Conservation (phyloP, 2,797 vertebrate species). For the Astyanax mexicanus region DNA sequence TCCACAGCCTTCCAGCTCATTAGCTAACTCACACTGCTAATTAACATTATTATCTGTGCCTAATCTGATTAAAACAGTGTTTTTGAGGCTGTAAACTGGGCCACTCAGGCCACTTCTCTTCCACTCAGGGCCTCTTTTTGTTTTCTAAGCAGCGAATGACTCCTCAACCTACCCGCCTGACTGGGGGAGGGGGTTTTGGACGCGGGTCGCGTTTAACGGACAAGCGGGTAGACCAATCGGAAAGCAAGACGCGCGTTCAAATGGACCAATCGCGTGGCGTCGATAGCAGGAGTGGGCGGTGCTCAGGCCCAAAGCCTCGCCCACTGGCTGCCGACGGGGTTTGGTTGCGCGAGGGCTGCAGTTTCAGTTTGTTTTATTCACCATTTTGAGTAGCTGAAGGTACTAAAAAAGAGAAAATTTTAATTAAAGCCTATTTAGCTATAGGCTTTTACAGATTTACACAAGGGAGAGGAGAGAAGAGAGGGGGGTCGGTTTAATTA, state of each 20-base stretch:
- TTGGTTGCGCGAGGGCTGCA: conserved; percentile 85
- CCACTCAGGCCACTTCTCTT: conserved; percentile 69
- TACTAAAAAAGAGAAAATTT: conserved; percentile 67
- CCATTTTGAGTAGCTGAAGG: conserved; percentile 86
- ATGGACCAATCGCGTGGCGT: conserved; percentile 72
- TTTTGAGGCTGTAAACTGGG: conserved; percentile 60
- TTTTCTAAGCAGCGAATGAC: conserved; percentile 80
- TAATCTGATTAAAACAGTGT: conserved; percentile 17
- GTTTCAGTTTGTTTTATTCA: conserved; percentile 91
- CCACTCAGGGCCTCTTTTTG: conserved; percentile 82
- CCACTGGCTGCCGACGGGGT: conserved; percentile 66
- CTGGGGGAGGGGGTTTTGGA: conserved; percentile 66
- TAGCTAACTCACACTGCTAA: too few species aligned
- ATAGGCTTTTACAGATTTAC: conserved; percentile 68
- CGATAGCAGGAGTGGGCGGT: conserved; percentile 61
- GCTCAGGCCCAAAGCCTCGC: conserved; percentile 60
- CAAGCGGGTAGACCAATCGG: conserved; percentile 54
- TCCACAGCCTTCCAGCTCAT: neutral
- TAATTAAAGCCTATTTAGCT: conserved; percentile 58
- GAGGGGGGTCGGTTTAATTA: conserved; percentile 65
- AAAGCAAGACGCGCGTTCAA: conserved; percentile 65
- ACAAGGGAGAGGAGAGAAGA: conserved; percentile 65
- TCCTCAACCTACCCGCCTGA: conserved; percentile 73
- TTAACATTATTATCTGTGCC: conserved; percentile 1
- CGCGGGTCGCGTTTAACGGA: conserved; percentile 48